Conservation (phyloP, 23 tunicate species). For the Ascidia mentula region DNA sequence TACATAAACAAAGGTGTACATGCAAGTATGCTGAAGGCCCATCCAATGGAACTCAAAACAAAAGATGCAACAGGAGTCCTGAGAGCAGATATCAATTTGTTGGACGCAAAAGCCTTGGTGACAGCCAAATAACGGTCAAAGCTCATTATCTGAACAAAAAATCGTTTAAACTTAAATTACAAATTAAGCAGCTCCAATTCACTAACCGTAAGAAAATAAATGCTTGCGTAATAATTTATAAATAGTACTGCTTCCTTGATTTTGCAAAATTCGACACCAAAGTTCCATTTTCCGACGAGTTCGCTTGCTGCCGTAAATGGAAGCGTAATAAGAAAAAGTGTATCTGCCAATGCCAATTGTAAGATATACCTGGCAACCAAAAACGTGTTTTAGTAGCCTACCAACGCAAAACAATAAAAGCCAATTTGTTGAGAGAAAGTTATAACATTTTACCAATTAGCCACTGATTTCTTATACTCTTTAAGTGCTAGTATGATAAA, state of each 20-base stretch:
- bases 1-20: slow-evolving; percentile 57
- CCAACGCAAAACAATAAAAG: background rate
- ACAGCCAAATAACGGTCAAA: slow-evolving; percentile 94
- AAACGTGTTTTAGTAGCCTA: background rate
- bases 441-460: slow-evolving; percentile 66
- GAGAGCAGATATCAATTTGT: slow-evolving; percentile 39
- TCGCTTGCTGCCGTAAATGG: slow-evolving; percentile 75
- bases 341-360: slow-evolving; percentile 88
- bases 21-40: slow-evolving; percentile 62
- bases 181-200: background rate
- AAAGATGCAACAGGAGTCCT: slow-evolving; percentile 58
- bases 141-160: slow-evolving; percentile 77
- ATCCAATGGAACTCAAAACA: slow-evolving; percentile 55
- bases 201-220: slow-evolving; percentile 82
- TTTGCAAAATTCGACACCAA: slow-evolving; percentile 53
- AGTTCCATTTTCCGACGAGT: slow-evolving; percentile 63
- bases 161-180: background rate
- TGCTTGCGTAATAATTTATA: slow-evolving; percentile 96
- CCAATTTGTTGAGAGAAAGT: background rate
- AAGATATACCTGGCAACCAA: slow-evolving; percentile 77
- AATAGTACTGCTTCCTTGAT: slow-evolving; percentile 79
- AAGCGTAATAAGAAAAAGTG: slow-evolving; percentile 73
- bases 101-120: slow-evolving; percentile 75
- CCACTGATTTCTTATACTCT: slow-evolving; percentile 91
- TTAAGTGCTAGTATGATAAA: slow-evolving; percentile 66